These are phyloP conservation scores for Ivindomyrus marchei DNA, from an alignment of 2,113 vertebrate species.

Conservation along the genomic window DNA sequence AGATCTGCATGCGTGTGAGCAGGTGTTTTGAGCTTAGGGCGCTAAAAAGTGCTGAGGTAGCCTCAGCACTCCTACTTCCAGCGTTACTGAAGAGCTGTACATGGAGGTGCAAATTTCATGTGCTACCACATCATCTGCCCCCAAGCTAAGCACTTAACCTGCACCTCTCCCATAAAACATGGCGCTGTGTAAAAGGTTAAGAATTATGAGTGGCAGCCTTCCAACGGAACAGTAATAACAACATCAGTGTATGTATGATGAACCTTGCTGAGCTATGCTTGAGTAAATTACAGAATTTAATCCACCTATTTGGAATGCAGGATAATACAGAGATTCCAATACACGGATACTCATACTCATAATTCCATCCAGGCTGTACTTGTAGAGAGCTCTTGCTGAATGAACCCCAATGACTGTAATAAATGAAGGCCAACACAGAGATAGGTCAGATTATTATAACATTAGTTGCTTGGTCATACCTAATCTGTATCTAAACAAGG, in stretches of 20 bases:
- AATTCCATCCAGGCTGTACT: neutral
- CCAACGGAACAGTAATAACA: neutral
- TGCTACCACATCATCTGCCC: neutral
- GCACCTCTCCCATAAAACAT: neutral
- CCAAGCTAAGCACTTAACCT: neutral
- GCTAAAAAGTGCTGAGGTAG: neutral
- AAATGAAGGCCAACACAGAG: neutral
- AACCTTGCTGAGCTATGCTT: neutral
- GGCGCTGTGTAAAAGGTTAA: neutral
- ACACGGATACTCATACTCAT: neutral
- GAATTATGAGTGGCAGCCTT: neutral
- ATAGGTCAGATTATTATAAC: neutral
- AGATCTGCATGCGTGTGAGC: neutral
- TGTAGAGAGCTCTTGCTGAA: neutral
- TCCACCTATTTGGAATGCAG: neutral
- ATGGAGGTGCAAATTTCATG: neutral
- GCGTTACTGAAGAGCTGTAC: neutral
- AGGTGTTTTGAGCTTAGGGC: neutral
- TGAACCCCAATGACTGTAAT: neutral
- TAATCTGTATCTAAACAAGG: neutral
- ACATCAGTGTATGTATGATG: neutral
- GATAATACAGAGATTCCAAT: neutral
- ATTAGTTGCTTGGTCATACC: neutral
- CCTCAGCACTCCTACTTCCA: neutral
- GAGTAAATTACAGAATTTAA: neutral